Evolutionary conservation across 2,888 invertebrate genomes (phyloP), one percentile per base, ranked within the genome.

Genomic region (Yponomeuta plumbellus): DNA sequence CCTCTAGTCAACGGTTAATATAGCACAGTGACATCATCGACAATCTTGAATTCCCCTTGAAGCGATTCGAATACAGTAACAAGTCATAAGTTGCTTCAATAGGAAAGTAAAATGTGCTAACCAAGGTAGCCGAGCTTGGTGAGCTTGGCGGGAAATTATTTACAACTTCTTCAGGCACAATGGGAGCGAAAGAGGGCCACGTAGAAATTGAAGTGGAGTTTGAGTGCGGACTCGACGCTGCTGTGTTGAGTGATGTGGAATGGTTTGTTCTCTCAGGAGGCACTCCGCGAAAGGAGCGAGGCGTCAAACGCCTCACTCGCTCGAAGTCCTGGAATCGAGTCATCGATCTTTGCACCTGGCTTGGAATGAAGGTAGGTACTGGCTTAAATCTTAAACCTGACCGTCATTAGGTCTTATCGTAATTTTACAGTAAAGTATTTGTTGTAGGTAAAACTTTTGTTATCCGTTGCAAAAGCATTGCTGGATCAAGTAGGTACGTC

Each of bases 261-360:
- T 88, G 86, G 86, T 86, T 88, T 75, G 75, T 83, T 73, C 83
- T 88, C 57, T 78, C 88, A 89, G 90, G 84, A 72, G 85, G 80
- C 20, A 84, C 86, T 3, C 84, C 86, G 20, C 75, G 84, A 40
- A 85, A 78, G 70, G 89, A 88, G 40, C 83, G 76, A 68, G 77
- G 67, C 61, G 68, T 74, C 64, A 79, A 88, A 5, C 80, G 86
- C 17, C 78, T 73, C 52, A 74, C 71, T 65, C 85, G 82, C 66
- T 70, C 84, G 1, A 86, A 80, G 67, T 74, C 84, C 68, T 87
- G 87, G 85, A 52, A 52, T 17, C 81, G 73, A 67, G 74, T 91
- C 57, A 75, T 87, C 69, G 90, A 89, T 68, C 73, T 91, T 17
- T 90, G 88, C 70, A 73, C 86, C 13, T 90, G 90, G 91, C 84